Evolutionary conservation across 2,113 vertebrate species (phyloP), one percentile per base, ranked within the genome.

Genomic region (Melanerpes formicivorus): DNA sequence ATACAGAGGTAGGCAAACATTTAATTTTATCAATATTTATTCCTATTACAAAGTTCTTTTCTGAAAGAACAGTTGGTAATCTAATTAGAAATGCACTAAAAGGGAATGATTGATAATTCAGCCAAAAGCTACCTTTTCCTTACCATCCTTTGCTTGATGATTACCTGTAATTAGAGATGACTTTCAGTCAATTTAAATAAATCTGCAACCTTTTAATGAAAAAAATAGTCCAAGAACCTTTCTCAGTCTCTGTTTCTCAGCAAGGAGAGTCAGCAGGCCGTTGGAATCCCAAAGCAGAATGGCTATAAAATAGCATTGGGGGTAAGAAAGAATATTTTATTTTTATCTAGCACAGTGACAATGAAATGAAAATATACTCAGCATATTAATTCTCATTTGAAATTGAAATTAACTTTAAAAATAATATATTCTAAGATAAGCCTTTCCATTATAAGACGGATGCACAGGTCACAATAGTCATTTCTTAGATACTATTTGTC

Each of bases 81-180:
- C 62, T 90, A 92, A 79, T 90, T 64, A 90, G 46, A 85, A 85
- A 86, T 23, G 25, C 44, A 80, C 46, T 88, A 64, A 91, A 88
- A 77, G 69, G 55, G 76, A 83, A 76, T 66, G 63, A 78, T 32
- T 90, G 84, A 88, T 87, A 83, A 87, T 64, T 91, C 54, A 87
- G 8, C 42, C 65, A 82, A 93, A 93, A 1, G 0, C 70, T 77
- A 79, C 25, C 26, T 91, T 84, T 59, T 77, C 76, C 46, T 90
- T 84, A 92, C 52, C 55, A 55, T 74, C n/a, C 62, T 75, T 93
- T 94, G 52, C 64, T 84, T 95, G 93, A 87, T 70, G 75, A 87
- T 88, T 90, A 92, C 78, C 71, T 93, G 56, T 76, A 92, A 96
- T 96, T 96, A 96, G 67, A 77, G 42, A 91, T n/a, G 12, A 82